Evolutionary conservation across 2,797 vertebrate species (phyloP).

Genomic region (Amblyopsis hoosieri): DNA sequence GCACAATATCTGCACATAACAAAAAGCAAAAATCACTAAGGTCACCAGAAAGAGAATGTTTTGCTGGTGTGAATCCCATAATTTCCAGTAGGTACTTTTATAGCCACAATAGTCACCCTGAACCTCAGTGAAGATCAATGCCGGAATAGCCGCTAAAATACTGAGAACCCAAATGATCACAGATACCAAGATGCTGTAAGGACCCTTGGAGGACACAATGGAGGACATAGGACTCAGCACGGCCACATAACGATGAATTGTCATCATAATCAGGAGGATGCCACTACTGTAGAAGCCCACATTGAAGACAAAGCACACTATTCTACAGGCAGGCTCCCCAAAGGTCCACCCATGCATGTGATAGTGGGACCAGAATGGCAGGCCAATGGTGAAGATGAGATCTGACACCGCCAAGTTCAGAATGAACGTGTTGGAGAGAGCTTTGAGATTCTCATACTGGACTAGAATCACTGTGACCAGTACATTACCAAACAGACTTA

Average conservation of each 20-base stretch:
- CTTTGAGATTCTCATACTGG: conserved; percentile 86
- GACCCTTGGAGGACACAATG: conserved; percentile 65
- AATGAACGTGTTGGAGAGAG: conserved; percentile 88
- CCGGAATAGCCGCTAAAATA: conserved; percentile 73
- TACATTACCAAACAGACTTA: conserved; percentile 87
- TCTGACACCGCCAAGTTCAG: conserved; percentile 91
- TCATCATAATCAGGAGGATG: conserved; percentile 88
- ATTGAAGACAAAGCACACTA: conserved; percentile 81
- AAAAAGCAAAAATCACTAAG: conserved; percentile 80
- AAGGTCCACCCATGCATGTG: conserved; percentile 80
- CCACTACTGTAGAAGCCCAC: conserved; percentile 89
- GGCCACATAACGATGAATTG: conserved; percentile 83
- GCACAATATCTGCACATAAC: conserved; percentile 84
- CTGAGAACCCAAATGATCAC: conserved; percentile 80
- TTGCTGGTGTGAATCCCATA: conserved; percentile 79
- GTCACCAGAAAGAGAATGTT: conserved; percentile 83
- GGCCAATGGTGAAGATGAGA: conserved; percentile 83
- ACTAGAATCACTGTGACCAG: conserved; percentile 85
- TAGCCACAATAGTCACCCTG: conserved; percentile 63
- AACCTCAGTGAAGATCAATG: conserved; percentile 65
- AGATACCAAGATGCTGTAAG: conserved; percentile 61
- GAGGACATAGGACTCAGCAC: conserved; percentile 85
- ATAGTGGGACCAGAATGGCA: conserved; percentile 86
- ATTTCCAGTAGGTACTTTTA: conserved; percentile 43
- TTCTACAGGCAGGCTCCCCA: conserved; percentile 81